Conservation (phyloP, 2,888 invertebrate species). For the Homarus gammarus region DNA sequence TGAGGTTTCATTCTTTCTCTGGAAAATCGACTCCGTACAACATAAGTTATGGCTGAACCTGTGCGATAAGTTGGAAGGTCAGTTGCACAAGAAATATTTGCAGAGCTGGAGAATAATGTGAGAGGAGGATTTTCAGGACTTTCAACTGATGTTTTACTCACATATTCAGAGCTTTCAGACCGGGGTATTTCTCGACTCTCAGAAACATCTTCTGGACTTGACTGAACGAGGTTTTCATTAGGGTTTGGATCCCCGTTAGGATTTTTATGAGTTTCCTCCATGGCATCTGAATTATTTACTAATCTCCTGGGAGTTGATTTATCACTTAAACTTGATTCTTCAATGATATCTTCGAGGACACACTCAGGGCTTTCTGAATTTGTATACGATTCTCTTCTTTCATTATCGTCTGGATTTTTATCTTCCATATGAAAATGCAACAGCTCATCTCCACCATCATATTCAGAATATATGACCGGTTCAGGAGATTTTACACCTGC, state of each 20-base stretch:
- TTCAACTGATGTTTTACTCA: not conserved
- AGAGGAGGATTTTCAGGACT: not conserved
- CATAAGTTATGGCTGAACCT: slow-evolving; percentile 52
- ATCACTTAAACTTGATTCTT: slow-evolving; percentile 57
- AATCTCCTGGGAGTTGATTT: slow-evolving; percentile 42
- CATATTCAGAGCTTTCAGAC: not conserved
- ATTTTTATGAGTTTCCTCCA: not conserved
- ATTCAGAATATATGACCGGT: not conserved
- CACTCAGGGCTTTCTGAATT: slow-evolving; percentile 46
- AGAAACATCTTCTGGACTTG: not conserved
- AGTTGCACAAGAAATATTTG: slow-evolving; percentile 61
- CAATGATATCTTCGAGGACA: slow-evolving; percentile 63
- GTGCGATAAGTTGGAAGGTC: slow-evolving; percentile 57
- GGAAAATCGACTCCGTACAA: slow-evolving; percentile 16
- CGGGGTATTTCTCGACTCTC: not conserved
- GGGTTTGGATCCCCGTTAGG: not conserved
- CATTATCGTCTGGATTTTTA: not conserved
- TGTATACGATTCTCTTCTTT: not conserved
- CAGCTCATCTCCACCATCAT: not conserved
- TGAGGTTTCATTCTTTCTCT: slow-evolving; percentile 36
- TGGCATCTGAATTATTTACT: not conserved
- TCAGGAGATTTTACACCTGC: not conserved
- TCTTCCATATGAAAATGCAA: not conserved
- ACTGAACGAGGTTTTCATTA: not conserved
- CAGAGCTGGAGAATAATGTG: not conserved